Evolutionary conservation across 2,888 invertebrate genomes (phyloP).

Genomic region (Cheilosia scutellata): DNA sequence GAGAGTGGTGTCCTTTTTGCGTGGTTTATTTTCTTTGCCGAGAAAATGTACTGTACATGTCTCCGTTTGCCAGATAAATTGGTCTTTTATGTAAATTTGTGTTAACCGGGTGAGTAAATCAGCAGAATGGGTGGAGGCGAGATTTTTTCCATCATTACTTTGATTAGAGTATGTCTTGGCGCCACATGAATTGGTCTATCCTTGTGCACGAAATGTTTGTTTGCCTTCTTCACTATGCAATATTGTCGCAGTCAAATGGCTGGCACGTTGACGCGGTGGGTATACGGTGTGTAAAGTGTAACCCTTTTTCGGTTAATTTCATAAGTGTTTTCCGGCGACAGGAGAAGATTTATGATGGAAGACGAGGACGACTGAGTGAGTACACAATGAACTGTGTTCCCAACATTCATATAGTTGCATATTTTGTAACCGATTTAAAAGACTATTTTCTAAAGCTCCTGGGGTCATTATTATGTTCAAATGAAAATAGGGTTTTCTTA

Average conservation of each 20-base stretch:
- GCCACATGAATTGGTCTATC: conserved; percentile 60
- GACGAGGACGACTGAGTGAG: conserved; percentile 6
- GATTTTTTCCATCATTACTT: conserved; percentile 60
- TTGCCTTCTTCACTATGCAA: conserved; percentile 12
- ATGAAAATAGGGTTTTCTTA: too few species aligned
- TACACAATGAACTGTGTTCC: conserved; percentile 20
- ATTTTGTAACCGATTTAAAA: too few species aligned
- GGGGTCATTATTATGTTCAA: too few species aligned
- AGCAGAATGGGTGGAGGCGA: conserved; percentile 10
- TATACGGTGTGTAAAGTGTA: conserved; percentile 26
- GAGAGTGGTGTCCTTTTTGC: conserved; percentile 32
- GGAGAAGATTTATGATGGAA: conserved; percentile 44
- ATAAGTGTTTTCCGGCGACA: conserved; percentile 62
- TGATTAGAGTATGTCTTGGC: conserved; percentile 67
- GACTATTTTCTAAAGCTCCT: too few species aligned
- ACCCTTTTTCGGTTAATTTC: conserved; percentile 69
- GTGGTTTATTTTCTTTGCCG: conserved; percentile 29
- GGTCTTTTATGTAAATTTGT: conserved; percentile 71
- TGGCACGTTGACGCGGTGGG: conserved; percentile 16
- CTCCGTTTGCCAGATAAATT: conserved; percentile 62
- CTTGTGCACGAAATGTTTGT: conserved; percentile 3
- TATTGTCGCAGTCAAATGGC: conserved; percentile 48
- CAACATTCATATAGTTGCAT: too few species aligned
- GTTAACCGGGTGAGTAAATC: conserved; percentile 47
- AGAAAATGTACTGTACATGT: conserved; percentile 48